Percentiles rank a stretch among this genome's conserved stretches.
Evolutionary conservation across 2,113 vertebrate species (phyloP).

Genomic region (Cynopterus brachyotis): DNA sequence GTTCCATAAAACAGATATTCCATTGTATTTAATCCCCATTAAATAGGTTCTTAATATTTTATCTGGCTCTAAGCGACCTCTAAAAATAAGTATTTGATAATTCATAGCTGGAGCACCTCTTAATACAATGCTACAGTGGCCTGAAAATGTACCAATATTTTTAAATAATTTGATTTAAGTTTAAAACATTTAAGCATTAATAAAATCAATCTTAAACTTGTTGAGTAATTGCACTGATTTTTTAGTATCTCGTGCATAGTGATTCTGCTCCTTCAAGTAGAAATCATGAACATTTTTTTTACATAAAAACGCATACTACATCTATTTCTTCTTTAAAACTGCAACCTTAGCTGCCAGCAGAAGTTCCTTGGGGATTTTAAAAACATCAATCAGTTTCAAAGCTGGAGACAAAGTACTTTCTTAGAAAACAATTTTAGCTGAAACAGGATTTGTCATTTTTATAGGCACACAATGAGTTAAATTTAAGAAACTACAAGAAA

Average conservation of each 20-base stretch:
- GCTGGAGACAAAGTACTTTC: conserved; percentile 50
- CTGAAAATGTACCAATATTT: not conserved
- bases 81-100: conserved; percentile 3
- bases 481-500: conserved; percentile 44
- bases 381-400: conserved; percentile 67
- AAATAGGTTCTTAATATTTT: not conserved
- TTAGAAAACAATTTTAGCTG: conserved; percentile 49
- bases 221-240: not conserved
- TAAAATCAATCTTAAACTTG: not conserved
- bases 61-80: not conserved
- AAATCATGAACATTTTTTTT: conserved; percentile 40
- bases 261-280: not conserved
- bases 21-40: not conserved
- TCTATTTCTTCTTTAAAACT: conserved; percentile 50
- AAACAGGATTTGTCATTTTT: conserved; percentile 45
- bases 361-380: conserved; percentile 52
- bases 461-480: conserved; percentile 52
- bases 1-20: not conserved
- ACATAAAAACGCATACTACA: conserved; percentile 15
- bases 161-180: conserved; percentile 13
- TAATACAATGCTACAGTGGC: not conserved
- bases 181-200: not conserved
- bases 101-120: not conserved
- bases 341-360: conserved; percentile 31
- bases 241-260: not conserved